Percentiles rank a stretch among this genome's conserved stretches.
These are phyloP conservation scores for Erinaceus europaeus DNA, from an alignment of 2,113 vertebrate genomes.

Conservation along the genomic window DNA sequence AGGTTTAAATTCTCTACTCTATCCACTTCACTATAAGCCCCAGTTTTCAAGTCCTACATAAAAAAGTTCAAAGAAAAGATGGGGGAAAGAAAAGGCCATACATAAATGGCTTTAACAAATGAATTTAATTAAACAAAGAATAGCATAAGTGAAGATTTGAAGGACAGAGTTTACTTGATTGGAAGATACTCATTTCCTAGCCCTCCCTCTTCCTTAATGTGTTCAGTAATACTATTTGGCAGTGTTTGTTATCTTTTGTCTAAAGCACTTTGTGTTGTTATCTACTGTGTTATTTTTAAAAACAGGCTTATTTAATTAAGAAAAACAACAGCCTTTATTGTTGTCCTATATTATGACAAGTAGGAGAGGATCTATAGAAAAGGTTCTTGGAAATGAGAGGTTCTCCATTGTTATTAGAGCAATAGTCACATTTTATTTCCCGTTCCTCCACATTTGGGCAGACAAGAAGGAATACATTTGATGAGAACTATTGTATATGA, in stretches of 20 bases:
- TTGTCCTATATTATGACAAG: background rate
- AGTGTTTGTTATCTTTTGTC: background rate
- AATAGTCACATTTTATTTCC: background rate
- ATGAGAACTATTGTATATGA: background rate
- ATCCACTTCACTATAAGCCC: background rate
- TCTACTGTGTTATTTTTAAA: background rate
- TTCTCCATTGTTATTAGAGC: background rate
- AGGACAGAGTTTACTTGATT: background rate
- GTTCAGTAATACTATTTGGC: background rate
- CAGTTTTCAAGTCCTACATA: background rate
- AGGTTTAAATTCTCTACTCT: constrained; percentile 24
- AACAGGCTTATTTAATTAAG: background rate
- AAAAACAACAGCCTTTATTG: background rate
- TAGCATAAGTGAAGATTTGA: background rate
- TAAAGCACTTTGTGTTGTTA: background rate
- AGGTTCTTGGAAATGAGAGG: background rate
- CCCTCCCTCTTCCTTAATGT: background rate
- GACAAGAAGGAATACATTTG: constrained; percentile 39
- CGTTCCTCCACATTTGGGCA: constrained; percentile 16
- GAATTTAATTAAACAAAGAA: background rate
- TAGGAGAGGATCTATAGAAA: background rate
- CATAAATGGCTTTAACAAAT: background rate
- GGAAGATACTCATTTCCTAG: background rate
- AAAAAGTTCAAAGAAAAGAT: background rate
- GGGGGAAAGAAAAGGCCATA: no score